Base-by-base conservation (phyloP, 2,797 vertebrate genomes). In the Acipenser oxyrinchus region DNA sequence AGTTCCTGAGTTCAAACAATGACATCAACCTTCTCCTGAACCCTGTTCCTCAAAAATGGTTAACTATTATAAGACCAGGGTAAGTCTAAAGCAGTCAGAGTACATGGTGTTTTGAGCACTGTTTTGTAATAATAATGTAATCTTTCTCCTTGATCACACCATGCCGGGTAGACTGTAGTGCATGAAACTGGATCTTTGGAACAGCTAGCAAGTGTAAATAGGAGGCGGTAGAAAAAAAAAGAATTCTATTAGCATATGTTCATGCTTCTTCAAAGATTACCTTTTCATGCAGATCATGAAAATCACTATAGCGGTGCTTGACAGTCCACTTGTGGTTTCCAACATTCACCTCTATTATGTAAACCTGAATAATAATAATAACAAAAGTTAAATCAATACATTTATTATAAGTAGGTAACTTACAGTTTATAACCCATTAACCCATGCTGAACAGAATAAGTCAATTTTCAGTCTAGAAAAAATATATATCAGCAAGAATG, bases 281-380 rank as follows among this genome's bases (percentile, higher is more conserved):
- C 87, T 95, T 98, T 80, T 99, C 96, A 7, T 99, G 97, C 13
- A 99, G 85, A 50, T 99, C 95, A 15, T 97, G 86, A 77, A 99
- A 99, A 78, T 96, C 95, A 55, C 95, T 99, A 74, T 99, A 99
- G 49, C 97, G 93, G 79, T 99, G 97, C 79, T 95, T 98, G 67
- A 97, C 83, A 4, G 90, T 94, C 97, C 97, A 99, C 7, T 83
- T 85, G 77, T 97, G 93, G 58, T 72, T 88, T 53, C 94, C 93
- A 69, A 93, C 90, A 2, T 75, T 91, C 70, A 98, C 87, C 66
- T 96, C 91, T 60, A 99, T 98, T 77, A 99, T 81, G 72, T 99
- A 99, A 6, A 97, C 97, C 97, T 99, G 80, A 69, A 86, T 73
- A 37, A 71, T 67, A 67, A 69, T 77, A 71, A 11, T 64, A 10